Conservation (phyloP, 2,113 vertebrate species). For the Oreochromis aureus region DNA sequence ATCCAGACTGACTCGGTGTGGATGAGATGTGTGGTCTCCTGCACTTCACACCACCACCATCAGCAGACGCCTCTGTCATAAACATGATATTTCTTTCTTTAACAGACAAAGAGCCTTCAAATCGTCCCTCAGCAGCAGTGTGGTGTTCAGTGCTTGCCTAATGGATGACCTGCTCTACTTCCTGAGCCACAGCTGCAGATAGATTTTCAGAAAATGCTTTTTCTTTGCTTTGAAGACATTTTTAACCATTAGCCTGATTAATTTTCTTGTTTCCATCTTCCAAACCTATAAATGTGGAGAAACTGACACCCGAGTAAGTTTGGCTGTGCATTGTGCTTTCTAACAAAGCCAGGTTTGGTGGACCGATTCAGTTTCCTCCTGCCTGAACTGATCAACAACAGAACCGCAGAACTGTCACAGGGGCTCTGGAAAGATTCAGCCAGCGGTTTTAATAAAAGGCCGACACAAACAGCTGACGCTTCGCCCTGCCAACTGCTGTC, state of each 20-base stretch:
- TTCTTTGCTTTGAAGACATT: background rate
- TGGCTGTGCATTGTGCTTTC: background rate
- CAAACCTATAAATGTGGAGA: background rate
- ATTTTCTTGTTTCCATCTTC: background rate
- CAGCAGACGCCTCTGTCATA: background rate
- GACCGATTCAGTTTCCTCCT: constrained; percentile 1
- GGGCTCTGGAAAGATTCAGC: constrained; percentile 53
- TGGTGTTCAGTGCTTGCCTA: background rate
- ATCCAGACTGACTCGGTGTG: background rate
- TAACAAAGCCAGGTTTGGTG: background rate
- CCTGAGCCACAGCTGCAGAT: background rate
- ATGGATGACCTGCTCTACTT: background rate
- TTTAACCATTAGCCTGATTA: background rate
- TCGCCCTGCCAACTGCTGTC: constrained; percentile 35
- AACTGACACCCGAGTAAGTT: background rate
- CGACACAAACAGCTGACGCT: constrained; percentile 48
- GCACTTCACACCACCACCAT: background rate
- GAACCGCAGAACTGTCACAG: background rate
- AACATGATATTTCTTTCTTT: background rate
- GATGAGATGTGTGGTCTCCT: background rate
- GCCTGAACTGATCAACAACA: constrained; percentile 30
- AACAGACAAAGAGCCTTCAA: background rate
- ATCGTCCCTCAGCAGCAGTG: background rate
- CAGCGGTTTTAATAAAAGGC: constrained; percentile 44
- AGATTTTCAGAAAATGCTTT: background rate